These are phyloP conservation scores for Tenthredo scrophulariae DNA, from an alignment of 2,888 invertebrate genomes.

Conservation along the genomic window DNA sequence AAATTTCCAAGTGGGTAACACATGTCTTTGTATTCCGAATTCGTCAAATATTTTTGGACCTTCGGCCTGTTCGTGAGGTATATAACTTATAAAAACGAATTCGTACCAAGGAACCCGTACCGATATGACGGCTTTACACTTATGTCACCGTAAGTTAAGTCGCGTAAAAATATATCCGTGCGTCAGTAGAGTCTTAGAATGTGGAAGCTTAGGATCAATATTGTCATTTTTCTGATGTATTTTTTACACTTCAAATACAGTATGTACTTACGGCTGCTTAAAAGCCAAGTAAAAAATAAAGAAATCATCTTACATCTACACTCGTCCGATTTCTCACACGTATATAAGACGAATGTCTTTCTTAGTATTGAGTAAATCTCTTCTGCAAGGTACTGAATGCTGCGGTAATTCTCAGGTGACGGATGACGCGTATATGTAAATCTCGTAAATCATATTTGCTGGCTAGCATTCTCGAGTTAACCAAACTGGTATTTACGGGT, in stretches of 20 bases:
- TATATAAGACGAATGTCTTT: background rate
- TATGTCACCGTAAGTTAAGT: conserved; percentile 39
- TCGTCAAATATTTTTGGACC: background rate
- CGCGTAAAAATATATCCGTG: conserved; percentile 18
- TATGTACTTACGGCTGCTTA: conserved; percentile 7
- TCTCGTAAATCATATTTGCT: conserved; percentile 24
- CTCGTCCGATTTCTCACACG: background rate
- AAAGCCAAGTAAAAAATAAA: conserved; percentile 10
- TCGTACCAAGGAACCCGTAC: conserved; percentile 5
- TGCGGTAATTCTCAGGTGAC: conserved; percentile 8
- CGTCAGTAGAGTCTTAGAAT: conserved; percentile 29
- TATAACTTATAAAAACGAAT: conserved; percentile 58
- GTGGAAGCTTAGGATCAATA: conserved; percentile 42
- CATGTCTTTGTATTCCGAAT: background rate
- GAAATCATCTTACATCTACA: background rate
- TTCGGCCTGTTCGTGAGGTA: conserved; percentile 12
- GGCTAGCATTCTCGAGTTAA: conserved; percentile 10
- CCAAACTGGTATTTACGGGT: conserved; percentile 19
- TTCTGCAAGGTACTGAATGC: background rate
- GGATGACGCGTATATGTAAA: conserved; percentile 43
- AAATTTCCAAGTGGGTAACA: conserved; percentile 7
- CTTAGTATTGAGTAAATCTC: background rate
- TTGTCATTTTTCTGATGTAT: conserved; percentile 45
- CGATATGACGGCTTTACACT: conserved; percentile 42
- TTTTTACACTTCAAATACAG: conserved; percentile 36